Conservation (phyloP, 1,140 invertebrate genomes). For the Megalopta genalis region DNA sequence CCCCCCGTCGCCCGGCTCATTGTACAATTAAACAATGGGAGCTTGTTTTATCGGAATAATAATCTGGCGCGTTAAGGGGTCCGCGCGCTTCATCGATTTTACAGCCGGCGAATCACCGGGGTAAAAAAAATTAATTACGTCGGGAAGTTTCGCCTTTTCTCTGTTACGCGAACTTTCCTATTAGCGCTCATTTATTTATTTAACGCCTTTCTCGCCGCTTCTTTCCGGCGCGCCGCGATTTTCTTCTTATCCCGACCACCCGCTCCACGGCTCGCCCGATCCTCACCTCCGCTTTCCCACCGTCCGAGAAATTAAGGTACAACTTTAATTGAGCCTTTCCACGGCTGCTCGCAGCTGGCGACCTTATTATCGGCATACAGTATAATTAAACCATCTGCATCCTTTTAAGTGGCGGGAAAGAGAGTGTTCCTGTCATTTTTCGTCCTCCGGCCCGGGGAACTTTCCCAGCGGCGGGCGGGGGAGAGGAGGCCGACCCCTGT, state of each 20-base stretch:
- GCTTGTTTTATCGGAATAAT: background rate
- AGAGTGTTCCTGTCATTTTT: constrained; percentile 11
- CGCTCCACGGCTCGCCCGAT: background rate
- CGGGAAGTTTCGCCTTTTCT: no score
- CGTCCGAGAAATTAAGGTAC: constrained; percentile 51
- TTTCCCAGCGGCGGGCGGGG: background rate
- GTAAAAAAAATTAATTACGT: no score
- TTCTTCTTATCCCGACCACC: constrained; percentile 16
- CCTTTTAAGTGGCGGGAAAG: constrained; percentile 27
- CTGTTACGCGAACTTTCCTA: no score
- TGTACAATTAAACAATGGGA: background rate
- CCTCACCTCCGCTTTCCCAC: no score
- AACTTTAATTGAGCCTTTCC: constrained; percentile 66
- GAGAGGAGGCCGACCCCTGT: background rate
- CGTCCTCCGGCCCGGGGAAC: background rate
- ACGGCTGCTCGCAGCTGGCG: constrained; percentile 61
- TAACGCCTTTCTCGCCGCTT: constrained; percentile 2
- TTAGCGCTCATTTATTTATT: constrained; percentile 19
- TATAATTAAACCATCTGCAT: constrained; percentile 65
- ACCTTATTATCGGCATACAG: constrained; percentile 69
- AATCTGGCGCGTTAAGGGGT: no score
- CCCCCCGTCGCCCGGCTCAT: background rate
- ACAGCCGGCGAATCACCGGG: no score
- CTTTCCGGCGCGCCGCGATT: constrained; percentile 11
- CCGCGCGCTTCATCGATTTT: no score